Evolutionary conservation across 2,888 invertebrate species (phyloP).

Genomic region (Oeneis ivallda): DNA sequence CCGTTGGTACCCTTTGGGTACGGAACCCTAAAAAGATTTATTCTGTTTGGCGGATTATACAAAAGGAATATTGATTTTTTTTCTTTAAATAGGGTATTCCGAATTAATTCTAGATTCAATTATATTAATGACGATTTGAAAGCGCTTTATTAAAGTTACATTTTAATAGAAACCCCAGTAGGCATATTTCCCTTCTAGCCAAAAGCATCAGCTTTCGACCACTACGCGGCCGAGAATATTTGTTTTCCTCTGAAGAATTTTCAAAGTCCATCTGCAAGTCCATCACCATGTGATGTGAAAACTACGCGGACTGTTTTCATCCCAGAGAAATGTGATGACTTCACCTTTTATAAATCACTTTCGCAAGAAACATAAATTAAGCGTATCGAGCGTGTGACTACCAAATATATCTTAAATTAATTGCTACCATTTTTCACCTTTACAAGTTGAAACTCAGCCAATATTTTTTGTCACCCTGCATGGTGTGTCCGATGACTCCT

Average conservation of each 20-base stretch:
- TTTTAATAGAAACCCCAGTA: no score
- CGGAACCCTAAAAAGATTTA: no score
- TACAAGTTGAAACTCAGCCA: slow-evolving; percentile 66
- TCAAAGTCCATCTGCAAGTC: neutral
- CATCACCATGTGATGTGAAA: neutral
- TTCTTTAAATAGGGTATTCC: no score
- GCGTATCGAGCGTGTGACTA: slow-evolving; percentile 3
- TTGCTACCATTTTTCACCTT: slow-evolving; percentile 32
- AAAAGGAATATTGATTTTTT: no score
- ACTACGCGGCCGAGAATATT: neutral
- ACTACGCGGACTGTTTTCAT: neutral
- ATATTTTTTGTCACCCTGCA: slow-evolving; percentile 58
- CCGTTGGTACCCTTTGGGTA: no score
- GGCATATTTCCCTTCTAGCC: no score
- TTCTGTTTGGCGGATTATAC: no score
- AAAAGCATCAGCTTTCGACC: neutral
- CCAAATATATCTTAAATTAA: slow-evolving; percentile 21
- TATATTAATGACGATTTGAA: no score
- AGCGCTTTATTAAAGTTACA: no score
- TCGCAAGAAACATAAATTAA: neutral
- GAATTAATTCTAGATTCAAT: no score
- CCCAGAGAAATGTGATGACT: slow-evolving; percentile 3
- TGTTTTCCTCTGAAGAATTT: neutral
- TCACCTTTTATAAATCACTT: slow-evolving; percentile 10
- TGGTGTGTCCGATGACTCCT: slow-evolving; percentile 51